Percentiles rank a stretch among this genome's conserved stretches.
Conservation (phyloP, 2,113 vertebrate genomes). For the Clupea harengus region DNA sequence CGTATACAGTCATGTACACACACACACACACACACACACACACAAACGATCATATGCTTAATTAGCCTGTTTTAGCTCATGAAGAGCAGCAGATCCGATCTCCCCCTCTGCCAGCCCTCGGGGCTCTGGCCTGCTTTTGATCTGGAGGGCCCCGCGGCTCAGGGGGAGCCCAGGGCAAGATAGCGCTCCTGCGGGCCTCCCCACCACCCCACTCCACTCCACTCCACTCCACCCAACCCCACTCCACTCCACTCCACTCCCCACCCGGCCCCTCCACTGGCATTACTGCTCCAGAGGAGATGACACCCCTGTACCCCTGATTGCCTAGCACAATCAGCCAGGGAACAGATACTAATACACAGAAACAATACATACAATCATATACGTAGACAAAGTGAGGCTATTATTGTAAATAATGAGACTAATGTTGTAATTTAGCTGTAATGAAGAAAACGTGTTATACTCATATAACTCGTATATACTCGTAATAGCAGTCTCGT, state of each 20-base stretch:
- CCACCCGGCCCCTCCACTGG: not conserved
- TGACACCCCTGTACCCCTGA: no score
- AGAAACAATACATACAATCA: no score
- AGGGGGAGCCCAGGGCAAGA: not conserved
- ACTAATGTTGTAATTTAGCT: no score
- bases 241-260: not conserved
- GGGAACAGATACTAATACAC: no score
- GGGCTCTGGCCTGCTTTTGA: slow-evolving; percentile 15
- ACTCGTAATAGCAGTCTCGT: no score
- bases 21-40: slow-evolving; percentile 1
- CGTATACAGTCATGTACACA: not conserved
- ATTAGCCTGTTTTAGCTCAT: not conserved
- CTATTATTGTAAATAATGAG: no score
- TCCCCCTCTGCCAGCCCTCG: not conserved
- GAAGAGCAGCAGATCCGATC: not conserved
- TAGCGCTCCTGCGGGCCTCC: no score
- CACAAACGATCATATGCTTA: not conserved
- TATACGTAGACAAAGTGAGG: no score
- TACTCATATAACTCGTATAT: no score
- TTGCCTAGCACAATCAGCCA: no score
- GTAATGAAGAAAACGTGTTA: no score
- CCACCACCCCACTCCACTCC: not conserved
- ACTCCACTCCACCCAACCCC: not conserved
- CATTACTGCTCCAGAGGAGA: not conserved
- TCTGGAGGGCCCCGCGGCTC: not conserved